Evolutionary conservation across 2,797 vertebrate species (phyloP).

Genomic region (Poliocrania exsul): DNA sequence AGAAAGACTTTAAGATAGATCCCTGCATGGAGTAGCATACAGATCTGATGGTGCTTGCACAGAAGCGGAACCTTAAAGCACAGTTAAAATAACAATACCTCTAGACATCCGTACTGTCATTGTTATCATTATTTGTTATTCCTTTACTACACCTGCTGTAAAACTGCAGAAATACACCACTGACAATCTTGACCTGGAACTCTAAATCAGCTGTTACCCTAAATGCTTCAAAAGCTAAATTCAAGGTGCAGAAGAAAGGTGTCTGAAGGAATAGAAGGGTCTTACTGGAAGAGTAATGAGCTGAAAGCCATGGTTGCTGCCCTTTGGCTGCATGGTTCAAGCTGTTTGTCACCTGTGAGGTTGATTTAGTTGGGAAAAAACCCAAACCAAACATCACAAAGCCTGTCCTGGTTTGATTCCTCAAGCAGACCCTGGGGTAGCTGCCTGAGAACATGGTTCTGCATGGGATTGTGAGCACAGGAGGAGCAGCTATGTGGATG

Average conservation of each 20-base stretch:
- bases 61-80: not conserved
- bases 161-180: not conserved
- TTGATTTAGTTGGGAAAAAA: not conserved
- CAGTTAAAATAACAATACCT: not conserved
- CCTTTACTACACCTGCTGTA: not conserved
- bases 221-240: not conserved
- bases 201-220: not conserved
- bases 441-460: not conserved
- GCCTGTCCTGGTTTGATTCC: not conserved
- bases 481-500: not conserved
- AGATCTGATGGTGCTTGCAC: not conserved
- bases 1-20: not conserved
- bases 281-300: not conserved
- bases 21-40: not conserved
- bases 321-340: not conserved
- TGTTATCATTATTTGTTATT: not conserved
- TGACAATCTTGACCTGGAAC: not conserved
- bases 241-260: not conserved
- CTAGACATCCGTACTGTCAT: rapidly evolving
- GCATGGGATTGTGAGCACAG: not conserved
- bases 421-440: not conserved
- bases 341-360: not conserved
- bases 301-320: not conserved
- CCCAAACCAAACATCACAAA: not conserved
- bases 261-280: not conserved